Evolutionary conservation across 2,113 vertebrate genomes (phyloP), one percentile per base, ranked within the genome.

Genomic region (Smithornis capensis): DNA sequence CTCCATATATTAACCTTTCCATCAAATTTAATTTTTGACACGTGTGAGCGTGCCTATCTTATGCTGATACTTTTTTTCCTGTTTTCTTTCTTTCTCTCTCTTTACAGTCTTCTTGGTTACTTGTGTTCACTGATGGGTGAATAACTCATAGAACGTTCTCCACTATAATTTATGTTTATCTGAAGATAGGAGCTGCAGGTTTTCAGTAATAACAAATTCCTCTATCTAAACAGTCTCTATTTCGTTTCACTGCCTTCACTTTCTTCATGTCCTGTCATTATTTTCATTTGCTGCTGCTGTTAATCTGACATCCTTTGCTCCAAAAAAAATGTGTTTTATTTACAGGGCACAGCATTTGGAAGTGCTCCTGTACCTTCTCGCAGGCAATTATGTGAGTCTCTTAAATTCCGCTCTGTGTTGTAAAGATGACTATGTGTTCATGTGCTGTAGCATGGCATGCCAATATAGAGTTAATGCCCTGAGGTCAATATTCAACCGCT

Each of bases 381-480:
- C 98, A 98, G 98, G 94, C 98, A 97, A 95, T 97, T 98, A 98
- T 98, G 98, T 98, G 98, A 98, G 98, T 98, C 96, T 97, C 97
- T 97, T 94, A 68, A 96, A 97, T 98, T 97, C 96, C 92, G 86
- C 97, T 98, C 96, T 98, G 97, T 98, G 97, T 98, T 97, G 97
- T 98, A 97, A 96, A 97, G 96, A 97, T 98, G 97, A 90, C 89
- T 94, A 87, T 97, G 97, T 98, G 97, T 98, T 94, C 96, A 97
- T 98, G 98, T 98, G 97, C 97, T 97, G 97, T 98, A 97, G 98
- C 98, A 98, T 98, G 98, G 98, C 98, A 98, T 98, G 98, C 97
- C 92, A 56, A 92, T 85, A 94, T 96, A 96, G 90, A 97, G 82
- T 92, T 93, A 96, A 92, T 92, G 97, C 96, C 96, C 92, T 25